phyloP scores from a whole-genome alignment of 2,888 invertebrate genomes.

The Mythimna impura region DNA sequence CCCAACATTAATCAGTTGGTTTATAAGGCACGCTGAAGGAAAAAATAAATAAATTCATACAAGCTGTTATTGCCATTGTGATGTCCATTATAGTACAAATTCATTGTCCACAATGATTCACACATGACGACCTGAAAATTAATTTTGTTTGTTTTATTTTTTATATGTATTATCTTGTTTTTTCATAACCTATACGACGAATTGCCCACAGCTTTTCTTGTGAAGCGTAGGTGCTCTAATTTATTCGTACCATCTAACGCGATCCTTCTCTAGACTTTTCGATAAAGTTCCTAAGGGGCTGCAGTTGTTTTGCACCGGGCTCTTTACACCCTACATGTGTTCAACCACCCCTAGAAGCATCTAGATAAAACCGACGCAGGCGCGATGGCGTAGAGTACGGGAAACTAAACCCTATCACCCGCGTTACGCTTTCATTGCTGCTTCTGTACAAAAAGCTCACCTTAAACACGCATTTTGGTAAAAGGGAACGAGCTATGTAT shows the following conservation, averaged over 20 bases:
- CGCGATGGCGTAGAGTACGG: slow-evolving; percentile 30
- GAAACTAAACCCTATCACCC: slow-evolving; percentile 23
- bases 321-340: slow-evolving; percentile 43
- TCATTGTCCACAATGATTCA: slow-evolving; percentile 71
- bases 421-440: slow-evolving; percentile 54
- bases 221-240: slow-evolving; percentile 37
- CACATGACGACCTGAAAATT: slow-evolving; percentile 61
- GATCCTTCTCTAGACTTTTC: slow-evolving; percentile 34
- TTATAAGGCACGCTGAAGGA: slow-evolving; percentile 74
- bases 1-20: slow-evolving; percentile 71
- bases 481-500: slow-evolving; percentile 53
- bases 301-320: slow-evolving; percentile 14
- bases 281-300: slow-evolving; percentile 24
- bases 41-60: slow-evolving; percentile 72
- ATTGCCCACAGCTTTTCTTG: slow-evolving; percentile 14
- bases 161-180: slow-evolving; percentile 13
- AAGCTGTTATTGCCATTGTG: slow-evolving; percentile 74
- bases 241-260: slow-evolving; percentile 26
- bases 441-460: slow-evolving; percentile 37
- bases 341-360: slow-evolving; percentile 59
- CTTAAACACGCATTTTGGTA: slow-evolving; percentile 31
- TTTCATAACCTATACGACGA: slow-evolving; percentile 5
- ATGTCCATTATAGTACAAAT: slow-evolving; percentile 66
- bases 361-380: slow-evolving; percentile 60
- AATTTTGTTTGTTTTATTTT: slow-evolving; percentile 44